Evolutionary conservation across 2,113 vertebrate species (phyloP).

Genomic region (Dicerorhinus sumatrensis): DNA sequence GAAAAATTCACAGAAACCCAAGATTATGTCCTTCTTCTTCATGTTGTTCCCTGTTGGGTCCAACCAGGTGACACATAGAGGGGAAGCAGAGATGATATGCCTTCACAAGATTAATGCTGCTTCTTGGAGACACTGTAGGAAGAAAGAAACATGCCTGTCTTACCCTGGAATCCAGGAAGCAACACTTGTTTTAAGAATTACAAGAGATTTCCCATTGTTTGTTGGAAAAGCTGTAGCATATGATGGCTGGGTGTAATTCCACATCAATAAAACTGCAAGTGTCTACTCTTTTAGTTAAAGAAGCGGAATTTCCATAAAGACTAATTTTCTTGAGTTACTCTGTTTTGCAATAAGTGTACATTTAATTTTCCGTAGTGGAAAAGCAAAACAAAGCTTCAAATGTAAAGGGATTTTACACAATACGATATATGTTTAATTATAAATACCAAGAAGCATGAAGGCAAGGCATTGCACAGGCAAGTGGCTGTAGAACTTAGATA

Average conservation of each 20-base stretch:
- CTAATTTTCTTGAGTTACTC: background rate
- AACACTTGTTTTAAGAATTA: background rate
- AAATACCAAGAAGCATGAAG: background rate
- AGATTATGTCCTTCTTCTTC: background rate
- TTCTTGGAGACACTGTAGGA: background rate
- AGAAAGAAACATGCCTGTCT: background rate
- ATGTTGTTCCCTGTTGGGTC: no score
- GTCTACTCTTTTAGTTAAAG: background rate
- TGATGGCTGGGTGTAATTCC: background rate
- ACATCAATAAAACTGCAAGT: conserved; percentile 20
- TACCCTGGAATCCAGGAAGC: background rate
- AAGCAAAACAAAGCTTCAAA: background rate
- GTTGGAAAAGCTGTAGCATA: background rate
- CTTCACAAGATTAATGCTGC: background rate
- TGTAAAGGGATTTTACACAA: background rate
- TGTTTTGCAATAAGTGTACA: background rate
- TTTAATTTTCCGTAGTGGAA: conserved; percentile 15
- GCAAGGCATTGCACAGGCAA: background rate
- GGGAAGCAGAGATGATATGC: background rate
- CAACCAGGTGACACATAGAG: background rate
- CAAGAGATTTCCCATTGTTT: background rate
- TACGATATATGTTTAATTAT: background rate
- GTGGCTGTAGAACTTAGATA: background rate
- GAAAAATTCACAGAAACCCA: background rate
- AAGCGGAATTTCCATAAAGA: background rate